Evolutionary conservation across 2,888 invertebrate genomes (phyloP).

Genomic region (Willowsia nigromaculata): DNA sequence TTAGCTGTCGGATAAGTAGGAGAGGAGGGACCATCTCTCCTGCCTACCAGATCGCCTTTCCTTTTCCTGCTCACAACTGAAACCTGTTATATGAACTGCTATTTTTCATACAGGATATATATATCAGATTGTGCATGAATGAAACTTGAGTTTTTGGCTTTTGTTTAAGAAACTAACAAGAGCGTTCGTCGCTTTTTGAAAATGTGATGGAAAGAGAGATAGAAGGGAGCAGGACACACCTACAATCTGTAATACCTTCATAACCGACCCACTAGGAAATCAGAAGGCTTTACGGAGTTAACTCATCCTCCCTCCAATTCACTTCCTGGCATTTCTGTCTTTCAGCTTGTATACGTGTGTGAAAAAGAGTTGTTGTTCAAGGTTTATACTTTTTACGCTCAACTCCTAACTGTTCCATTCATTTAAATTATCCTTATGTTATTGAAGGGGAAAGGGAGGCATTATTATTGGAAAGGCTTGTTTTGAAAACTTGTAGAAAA

Average conservation of each 20-base stretch:
- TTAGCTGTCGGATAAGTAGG: conserved; percentile 9
- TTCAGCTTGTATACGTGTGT: background rate
- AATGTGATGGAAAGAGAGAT: conserved; percentile 46
- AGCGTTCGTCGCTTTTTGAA: background rate
- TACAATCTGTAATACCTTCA: background rate
- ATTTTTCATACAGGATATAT: background rate
- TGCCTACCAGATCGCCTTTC: background rate
- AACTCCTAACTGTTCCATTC: conserved; percentile 59
- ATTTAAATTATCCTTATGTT: conserved; percentile 47
- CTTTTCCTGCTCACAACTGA: background rate
- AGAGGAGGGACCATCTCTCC: background rate
- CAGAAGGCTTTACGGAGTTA: background rate
- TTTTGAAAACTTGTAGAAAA: background rate
- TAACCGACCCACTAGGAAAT: background rate
- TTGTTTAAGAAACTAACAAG: background rate
- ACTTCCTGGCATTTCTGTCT: conserved; percentile 37
- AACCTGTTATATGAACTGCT: conserved; percentile 6
- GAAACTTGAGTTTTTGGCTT: conserved; percentile 26
- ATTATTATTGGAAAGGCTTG: background rate
- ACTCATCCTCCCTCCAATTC: conserved; percentile 30
- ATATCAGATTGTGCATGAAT: background rate
- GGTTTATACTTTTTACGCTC: background rate
- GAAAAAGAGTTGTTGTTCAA: conserved; percentile 13
- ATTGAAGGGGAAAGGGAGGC: background rate
- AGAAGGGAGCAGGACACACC: background rate